These are phyloP conservation scores for Apteryx mantelli DNA, from an alignment of 2,113 vertebrate species.

Conservation along the genomic window DNA sequence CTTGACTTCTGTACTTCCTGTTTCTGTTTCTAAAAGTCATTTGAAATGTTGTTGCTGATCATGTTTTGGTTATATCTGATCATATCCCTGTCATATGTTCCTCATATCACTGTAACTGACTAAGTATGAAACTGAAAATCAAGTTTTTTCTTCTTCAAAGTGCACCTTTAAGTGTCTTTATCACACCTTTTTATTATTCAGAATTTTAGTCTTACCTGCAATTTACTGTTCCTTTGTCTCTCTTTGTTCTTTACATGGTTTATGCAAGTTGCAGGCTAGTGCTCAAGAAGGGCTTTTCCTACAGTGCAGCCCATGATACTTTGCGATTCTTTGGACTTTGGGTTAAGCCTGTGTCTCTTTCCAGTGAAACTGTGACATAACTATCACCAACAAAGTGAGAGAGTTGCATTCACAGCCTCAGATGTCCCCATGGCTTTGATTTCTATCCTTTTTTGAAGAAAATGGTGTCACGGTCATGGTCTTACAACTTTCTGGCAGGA, in stretches of 20 bases:
- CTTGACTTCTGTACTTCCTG: constrained; percentile 6
- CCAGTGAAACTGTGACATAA: not conserved
- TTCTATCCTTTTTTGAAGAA: not conserved
- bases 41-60: constrained; percentile 6
- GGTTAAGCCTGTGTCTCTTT: not conserved
- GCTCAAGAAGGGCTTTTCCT: not conserved
- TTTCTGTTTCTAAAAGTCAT: not conserved
- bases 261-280: not conserved
- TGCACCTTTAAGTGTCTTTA: not conserved
- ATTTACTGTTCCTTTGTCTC: not conserved
- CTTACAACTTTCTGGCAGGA: not conserved
- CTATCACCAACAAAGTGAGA: not conserved
- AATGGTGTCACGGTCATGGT: not conserved
- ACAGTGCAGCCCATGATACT: not conserved
- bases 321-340: not conserved
- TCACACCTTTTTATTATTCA: not conserved
- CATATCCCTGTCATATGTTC: not conserved
- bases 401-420: not conserved
- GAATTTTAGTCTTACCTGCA: not conserved
- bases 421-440: not conserved
- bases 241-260: not conserved
- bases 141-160: not conserved
- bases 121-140: not conserved
- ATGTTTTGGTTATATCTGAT: not conserved
- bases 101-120: not conserved